Percentiles rank a stretch among this genome's conserved stretches.
phyloP scores from a whole-genome alignment of 23 tunicate genomes.

The Diplosoma virens region DNA sequence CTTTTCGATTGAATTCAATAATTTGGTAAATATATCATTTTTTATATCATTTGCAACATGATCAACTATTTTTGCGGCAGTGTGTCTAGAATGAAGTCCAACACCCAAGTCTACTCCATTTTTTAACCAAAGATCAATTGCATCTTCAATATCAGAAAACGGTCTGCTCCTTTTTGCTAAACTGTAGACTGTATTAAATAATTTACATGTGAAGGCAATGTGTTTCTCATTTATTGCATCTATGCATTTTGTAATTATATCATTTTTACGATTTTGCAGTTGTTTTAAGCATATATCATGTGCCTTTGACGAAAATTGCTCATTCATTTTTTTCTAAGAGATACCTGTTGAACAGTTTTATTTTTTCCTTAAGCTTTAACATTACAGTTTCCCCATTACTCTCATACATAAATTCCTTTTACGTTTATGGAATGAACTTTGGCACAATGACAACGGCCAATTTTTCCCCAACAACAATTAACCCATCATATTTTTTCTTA shows the following conservation, averaged over 20 bases:
- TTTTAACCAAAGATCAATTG: no score
- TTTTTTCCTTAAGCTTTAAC: constrained; percentile 24
- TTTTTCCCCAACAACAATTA: no score
- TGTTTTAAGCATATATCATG: not conserved
- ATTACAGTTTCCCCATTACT: constrained; percentile 23
- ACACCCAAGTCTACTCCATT: constrained; percentile 43
- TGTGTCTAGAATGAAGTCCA: constrained; percentile 25
- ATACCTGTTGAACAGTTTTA: not conserved
- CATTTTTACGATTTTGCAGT: constrained; percentile 6
- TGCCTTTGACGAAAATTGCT: not conserved
- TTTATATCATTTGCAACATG: constrained; percentile 26
- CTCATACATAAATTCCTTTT: constrained; percentile 8
- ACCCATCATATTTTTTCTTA: no score
- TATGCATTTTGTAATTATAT: no score
- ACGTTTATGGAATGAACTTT: no score
- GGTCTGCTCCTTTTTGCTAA: no score
- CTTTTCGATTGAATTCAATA: constrained; percentile 28
- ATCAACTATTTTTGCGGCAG: constrained; percentile 38
- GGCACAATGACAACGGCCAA: no score
- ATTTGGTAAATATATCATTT: constrained; percentile 10
- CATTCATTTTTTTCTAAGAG: constrained; percentile 25
- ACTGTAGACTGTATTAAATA: no score
- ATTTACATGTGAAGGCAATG: constrained; percentile 19
- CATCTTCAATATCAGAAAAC: no score
- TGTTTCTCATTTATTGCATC: no score